Conservation (phyloP, 2,797 vertebrate species). For the Sphenodon punctatus region DNA sequence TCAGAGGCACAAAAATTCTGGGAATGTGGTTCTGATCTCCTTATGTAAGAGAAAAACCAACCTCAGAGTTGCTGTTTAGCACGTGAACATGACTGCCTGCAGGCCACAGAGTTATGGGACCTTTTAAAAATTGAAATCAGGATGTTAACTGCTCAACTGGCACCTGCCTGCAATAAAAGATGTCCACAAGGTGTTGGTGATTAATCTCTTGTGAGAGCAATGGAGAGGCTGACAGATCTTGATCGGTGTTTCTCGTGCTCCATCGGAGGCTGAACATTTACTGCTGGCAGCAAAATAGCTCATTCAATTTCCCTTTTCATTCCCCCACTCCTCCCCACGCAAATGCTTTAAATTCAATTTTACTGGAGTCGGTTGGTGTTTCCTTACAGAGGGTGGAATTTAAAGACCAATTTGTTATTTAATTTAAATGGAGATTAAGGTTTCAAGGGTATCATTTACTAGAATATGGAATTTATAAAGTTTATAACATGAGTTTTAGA, state of each 20-base stretch:
- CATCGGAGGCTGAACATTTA: not conserved
- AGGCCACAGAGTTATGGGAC: not conserved
- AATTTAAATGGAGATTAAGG: not conserved
- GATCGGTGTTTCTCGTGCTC: not conserved
- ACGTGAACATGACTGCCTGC: not conserved
- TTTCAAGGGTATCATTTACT: not conserved
- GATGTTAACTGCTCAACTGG: not conserved
- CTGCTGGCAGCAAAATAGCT: not conserved
- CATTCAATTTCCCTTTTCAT: not conserved
- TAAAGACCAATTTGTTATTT: not conserved
- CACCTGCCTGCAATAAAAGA: not conserved
- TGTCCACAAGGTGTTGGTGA: not conserved
- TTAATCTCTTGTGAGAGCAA: not conserved
- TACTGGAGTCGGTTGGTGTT: not conserved
- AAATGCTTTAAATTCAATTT: not conserved
- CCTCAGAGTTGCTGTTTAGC: not conserved
- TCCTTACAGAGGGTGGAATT: not conserved
- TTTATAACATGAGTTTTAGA: not conserved
- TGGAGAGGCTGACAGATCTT: not conserved
- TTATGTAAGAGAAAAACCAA: not conserved
- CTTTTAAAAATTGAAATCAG: conserved; percentile 21
- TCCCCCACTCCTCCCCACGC: not conserved
- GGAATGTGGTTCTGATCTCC: conserved; percentile 61
- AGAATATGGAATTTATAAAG: not conserved
- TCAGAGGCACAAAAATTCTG: conserved; percentile 60